phyloP scores from a whole-genome alignment of 2,113 vertebrate species.

The Alexandromys fortis region DNA sequence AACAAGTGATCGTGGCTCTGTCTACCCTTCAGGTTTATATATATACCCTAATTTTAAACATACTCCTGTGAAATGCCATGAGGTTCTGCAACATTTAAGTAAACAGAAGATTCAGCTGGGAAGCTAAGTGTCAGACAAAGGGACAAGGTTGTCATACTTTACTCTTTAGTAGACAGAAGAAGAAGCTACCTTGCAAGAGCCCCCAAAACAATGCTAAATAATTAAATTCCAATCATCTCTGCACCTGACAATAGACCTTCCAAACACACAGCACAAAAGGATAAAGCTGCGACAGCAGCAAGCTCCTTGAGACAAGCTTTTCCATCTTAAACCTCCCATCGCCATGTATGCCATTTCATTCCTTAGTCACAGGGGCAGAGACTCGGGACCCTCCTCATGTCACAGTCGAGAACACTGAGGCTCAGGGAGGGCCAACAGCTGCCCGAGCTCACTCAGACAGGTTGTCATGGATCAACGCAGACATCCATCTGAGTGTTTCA shows the following conservation, averaged over 20 bases:
- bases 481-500: not conserved
- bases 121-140: constrained; percentile 58
- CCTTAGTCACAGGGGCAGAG: not conserved
- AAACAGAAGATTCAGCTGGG: constrained; percentile 65
- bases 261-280: not conserved
- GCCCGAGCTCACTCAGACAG: not conserved
- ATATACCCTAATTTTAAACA: constrained; percentile 35
- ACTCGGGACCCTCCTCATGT: not conserved
- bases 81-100: constrained; percentile 64
- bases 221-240: constrained; percentile 26
- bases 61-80: constrained; percentile 62
- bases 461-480: not conserved
- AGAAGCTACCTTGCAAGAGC: constrained; percentile 39
- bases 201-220: constrained; percentile 11
- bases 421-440: not conserved
- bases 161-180: constrained; percentile 31
- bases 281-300: not conserved
- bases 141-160: constrained; percentile 27
- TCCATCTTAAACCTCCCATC: not conserved
- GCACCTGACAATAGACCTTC: constrained; percentile 21
- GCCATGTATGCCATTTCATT: not conserved
- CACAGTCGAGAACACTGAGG: not conserved
- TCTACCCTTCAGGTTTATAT: constrained; percentile 7
- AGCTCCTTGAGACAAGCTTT: not conserved
- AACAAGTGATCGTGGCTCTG: constrained; percentile 40